A percentile compares a stretch with the other conserved stretches of the same genome.
Evolutionary conservation across 2,888 invertebrate genomes (phyloP).

Genomic region (Calliphora vomitoria): DNA sequence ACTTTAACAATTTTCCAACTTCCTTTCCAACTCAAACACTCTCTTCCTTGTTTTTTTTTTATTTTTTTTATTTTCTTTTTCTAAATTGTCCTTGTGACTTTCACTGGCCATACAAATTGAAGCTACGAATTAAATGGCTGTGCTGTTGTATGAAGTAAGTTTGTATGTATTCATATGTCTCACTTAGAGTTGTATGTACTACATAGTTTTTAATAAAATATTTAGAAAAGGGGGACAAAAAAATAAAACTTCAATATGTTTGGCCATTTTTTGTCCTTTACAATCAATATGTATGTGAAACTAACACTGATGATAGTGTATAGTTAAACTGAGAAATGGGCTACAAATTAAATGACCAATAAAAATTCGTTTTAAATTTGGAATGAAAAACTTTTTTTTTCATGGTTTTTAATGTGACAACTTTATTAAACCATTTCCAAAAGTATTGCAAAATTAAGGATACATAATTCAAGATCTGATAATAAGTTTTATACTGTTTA

Average conservation of each 20-base stretch:
- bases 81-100: slow-evolving; percentile 18
- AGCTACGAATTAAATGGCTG: slow-evolving; percentile 34
- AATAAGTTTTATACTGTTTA: too few species aligned
- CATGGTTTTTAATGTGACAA: neutral
- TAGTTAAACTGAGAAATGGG: neutral
- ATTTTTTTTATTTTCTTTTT: neutral
- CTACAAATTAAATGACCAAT: slow-evolving; percentile 28
- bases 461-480: too few species aligned
- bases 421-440: neutral
- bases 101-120: slow-evolving; percentile 11
- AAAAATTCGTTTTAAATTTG: slow-evolving; percentile 23
- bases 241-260: slow-evolving; percentile 29
- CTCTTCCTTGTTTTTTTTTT: neutral
- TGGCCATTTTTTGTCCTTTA: slow-evolving; percentile 42
- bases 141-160: neutral
- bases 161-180: neutral
- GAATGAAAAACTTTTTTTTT: neutral
- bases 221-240: neutral
- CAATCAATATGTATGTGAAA: neutral
- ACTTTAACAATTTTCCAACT: slow-evolving; percentile 58
- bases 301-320: slow-evolving; percentile 19
- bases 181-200: neutral
- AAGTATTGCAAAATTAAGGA: too few species aligned
- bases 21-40: slow-evolving; percentile 41
- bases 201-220: neutral